Conservation (phyloP, 2,797 vertebrate species). For the Syngnathus rostellatus region DNA sequence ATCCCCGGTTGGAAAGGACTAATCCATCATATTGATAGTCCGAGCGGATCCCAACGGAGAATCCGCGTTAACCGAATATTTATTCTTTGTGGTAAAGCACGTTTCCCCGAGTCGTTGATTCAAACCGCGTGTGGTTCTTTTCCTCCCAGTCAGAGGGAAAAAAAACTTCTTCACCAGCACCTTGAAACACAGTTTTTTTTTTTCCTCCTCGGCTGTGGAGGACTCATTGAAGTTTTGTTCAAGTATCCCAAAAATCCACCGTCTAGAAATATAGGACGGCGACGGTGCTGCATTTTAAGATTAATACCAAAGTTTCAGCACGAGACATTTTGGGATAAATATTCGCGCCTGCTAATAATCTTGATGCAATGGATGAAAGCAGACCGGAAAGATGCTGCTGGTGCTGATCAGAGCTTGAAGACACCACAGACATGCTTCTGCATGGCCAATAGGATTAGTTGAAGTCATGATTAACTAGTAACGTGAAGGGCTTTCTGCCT, state of each 20-base stretch:
- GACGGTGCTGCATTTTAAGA: slow-evolving; percentile 18
- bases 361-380: slow-evolving; percentile 39
- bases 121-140: slow-evolving; percentile 20
- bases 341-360: slow-evolving; percentile 25
- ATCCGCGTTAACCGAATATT: slow-evolving; percentile 49
- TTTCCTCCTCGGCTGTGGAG: not conserved
- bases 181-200: slow-evolving; percentile 16
- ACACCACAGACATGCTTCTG: slow-evolving; percentile 48
- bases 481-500: slow-evolving; percentile 41
- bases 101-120: slow-evolving; percentile 35
- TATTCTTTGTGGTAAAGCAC: slow-evolving; percentile 25
- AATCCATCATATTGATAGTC: slow-evolving; percentile 65
- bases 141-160: slow-evolving; percentile 8
- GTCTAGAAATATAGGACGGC: slow-evolving; percentile 24
- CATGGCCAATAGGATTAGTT: slow-evolving; percentile 60
- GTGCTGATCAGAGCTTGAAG: slow-evolving; percentile 31
- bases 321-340: slow-evolving; percentile 40
- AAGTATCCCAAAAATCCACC: slow-evolving; percentile 25
- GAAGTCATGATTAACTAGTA: slow-evolving; percentile 51
- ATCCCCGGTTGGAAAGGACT: slow-evolving; percentile 43
- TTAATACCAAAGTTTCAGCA: slow-evolving; percentile 29
- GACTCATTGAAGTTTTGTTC: slow-evolving; percentile 22
- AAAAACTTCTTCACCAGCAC: slow-evolving; percentile 17
- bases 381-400: slow-evolving; percentile 5
- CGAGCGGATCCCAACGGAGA: slow-evolving; percentile 48